phyloP scores from a whole-genome alignment of 1,140 invertebrate species.

The Drosophila carrolli region DNA sequence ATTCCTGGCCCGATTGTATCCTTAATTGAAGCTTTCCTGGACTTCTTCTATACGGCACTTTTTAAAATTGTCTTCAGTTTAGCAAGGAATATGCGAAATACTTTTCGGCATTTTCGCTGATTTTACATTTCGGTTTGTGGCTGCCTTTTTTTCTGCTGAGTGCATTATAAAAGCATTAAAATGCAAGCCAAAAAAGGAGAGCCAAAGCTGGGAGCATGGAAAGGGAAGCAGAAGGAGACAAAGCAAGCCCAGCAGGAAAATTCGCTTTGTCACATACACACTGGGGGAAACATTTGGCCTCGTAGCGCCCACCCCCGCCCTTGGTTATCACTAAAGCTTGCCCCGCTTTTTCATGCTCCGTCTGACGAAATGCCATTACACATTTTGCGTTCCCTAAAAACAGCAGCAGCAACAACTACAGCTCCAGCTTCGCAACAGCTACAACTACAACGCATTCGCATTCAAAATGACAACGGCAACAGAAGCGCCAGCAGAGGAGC shows the following conservation, averaged over 20 bases:
- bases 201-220: background rate
- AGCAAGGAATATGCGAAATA: background rate
- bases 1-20: conserved; percentile 12
- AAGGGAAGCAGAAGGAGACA: background rate
- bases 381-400: conserved; percentile 74
- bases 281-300: conserved; percentile 5
- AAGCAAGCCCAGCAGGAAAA: conserved; percentile 33
- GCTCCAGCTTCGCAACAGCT: conserved; percentile 22
- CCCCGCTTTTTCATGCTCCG: conserved; percentile 74
- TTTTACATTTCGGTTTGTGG: conserved; percentile 25
- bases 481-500: conserved; percentile 37
- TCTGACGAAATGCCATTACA: conserved; percentile 81
- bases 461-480: conserved; percentile 73
- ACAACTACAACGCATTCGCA: conserved; percentile 66
- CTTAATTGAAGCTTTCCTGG: conserved; percentile 28
- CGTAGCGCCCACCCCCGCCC: background rate
- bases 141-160: conserved; percentile 46
- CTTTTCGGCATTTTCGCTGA: conserved; percentile 37
- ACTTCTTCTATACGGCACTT: background rate
- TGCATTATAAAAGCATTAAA: conserved; percentile 81
- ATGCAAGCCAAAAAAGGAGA: conserved; percentile 54
- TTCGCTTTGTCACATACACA: conserved; percentile 57
- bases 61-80: conserved; percentile 24
- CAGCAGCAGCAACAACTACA: conserved; percentile 30
- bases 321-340: conserved; percentile 47